A percentile compares a stretch with the other conserved stretches of the same genome.
phyloP scores from a whole-genome alignment of 2,797 vertebrate genomes.

The Fistularia tabacaria region DNA sequence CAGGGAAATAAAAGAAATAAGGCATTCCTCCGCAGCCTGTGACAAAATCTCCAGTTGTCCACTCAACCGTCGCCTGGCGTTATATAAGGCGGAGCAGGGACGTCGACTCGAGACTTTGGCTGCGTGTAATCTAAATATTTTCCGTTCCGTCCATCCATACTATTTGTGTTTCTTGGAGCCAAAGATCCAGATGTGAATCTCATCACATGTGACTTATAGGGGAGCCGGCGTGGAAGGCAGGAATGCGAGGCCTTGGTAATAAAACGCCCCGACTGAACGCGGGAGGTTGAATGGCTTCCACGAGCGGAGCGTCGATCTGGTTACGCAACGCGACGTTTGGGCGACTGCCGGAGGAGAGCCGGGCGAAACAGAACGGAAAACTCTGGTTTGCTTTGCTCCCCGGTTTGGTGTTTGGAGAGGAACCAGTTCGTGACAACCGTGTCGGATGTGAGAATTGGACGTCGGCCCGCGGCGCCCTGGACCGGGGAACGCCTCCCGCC shows the following conservation, averaged over 20 bases:
- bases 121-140: constrained; percentile 4
- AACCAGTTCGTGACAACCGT: too few relatives aligned
- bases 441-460: neutral
- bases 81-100: constrained; percentile 1
- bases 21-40: neutral
- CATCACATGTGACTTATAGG: constrained; percentile 7
- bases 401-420: too few relatives aligned
- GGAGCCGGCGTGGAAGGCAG: constrained; percentile 26
- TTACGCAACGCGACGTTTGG: constrained; percentile 16
- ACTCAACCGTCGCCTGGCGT: constrained; percentile 4
- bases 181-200: constrained; percentile 8
- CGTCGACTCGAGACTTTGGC: neutral
- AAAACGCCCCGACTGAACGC: constrained; percentile 45
- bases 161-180: neutral
- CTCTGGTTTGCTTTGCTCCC: too few relatives aligned
- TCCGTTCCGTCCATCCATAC: neutral
- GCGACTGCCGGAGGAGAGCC: too few relatives aligned
- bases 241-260: constrained; percentile 39
- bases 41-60: neutral
- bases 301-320: constrained; percentile 36
- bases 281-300: constrained; percentile 25
- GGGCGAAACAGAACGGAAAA: too few relatives aligned
- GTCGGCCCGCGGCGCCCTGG: neutral
- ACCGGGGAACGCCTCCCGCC: constrained; percentile 17
- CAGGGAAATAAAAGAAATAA: constrained; percentile 5